Conservation (phyloP, 2,113 vertebrate genomes). For the Orthonyx spaldingii region DNA sequence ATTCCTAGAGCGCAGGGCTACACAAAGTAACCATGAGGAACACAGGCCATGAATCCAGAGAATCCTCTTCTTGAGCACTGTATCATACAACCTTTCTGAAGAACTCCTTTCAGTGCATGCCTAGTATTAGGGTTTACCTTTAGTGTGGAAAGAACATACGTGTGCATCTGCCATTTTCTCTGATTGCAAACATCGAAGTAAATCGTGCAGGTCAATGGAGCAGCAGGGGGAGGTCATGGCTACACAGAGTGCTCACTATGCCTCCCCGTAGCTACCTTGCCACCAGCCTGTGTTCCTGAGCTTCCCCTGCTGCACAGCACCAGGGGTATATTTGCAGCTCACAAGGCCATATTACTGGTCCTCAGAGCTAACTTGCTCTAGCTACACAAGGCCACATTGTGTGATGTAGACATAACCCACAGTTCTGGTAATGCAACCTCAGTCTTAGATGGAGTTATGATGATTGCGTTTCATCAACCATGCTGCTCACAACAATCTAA, state of each 20-base stretch:
- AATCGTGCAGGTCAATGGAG: not conserved
- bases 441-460: not conserved
- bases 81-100: not conserved
- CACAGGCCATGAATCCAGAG: not conserved
- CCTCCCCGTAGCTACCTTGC: not conserved
- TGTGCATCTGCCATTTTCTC: not conserved
- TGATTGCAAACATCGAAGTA: not conserved
- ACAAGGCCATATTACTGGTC: not conserved
- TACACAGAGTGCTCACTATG: not conserved
- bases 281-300: not conserved
- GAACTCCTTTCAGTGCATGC: not conserved
- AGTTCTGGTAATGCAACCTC: not conserved
- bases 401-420: not conserved
- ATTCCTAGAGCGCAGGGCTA: not conserved
- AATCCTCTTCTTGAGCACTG: not conserved
- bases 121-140: not conserved
- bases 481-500: not conserved
- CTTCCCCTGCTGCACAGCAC: not conserved
- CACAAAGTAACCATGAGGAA: not conserved
- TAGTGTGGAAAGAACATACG: fast-evolving
- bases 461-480: not conserved
- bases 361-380: not conserved
- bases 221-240: not conserved
- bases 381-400: not conserved
- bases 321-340: not conserved